Evolutionary conservation across 2,888 invertebrate genomes (phyloP), one percentile per base, ranked within the genome.

Genomic region (Leptinotarsa haldemani): DNA sequence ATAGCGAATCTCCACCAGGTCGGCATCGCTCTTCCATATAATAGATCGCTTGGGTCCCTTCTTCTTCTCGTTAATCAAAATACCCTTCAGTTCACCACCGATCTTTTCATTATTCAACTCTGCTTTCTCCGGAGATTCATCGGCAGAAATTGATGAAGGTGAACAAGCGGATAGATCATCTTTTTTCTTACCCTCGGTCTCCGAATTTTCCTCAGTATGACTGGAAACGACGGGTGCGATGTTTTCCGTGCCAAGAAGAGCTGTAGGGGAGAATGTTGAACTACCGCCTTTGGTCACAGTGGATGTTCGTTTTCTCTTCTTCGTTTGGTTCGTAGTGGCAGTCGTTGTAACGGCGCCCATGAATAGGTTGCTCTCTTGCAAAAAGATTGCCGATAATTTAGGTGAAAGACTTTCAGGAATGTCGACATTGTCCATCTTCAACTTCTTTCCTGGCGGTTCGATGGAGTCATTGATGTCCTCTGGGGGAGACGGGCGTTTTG

Each of bases 351-450:
- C 0, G 90, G 64, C 61, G 67, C 13, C 56, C 47, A 25, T 97
- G 86, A 98, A 98, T 88, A 96, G 93, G 83, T 95, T 95, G 84
- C 97, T 97, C 86, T 98, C 98, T 85, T 95, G 93, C 65, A 97
- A 88, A 80, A 94, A 88, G 88, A 94, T 94, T 94, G 90, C 78
- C 80, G 80, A 46, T 79, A 76, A 70, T 74, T 76, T 74, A 64
- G 65, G 47, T 22, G 18, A 18, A 18, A 65, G 94, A 86, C 94
- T 92, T 84, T 95, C 95, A 53, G 91, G 88, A 2, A 83, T 80
- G 77, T 88, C 86, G 69, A 86, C 83, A 72, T 82, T 85, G 75
- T 87, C 87, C 69, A 92, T 90, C 88, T 94, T 95, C 15, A 92
- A 87, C 86, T 94, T 95, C 89, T 97, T 97, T 85, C 95, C 95